These are phyloP conservation scores for Drosophila truncata DNA, from an alignment of 1,140 invertebrate genomes.

Conservation along the genomic window DNA sequence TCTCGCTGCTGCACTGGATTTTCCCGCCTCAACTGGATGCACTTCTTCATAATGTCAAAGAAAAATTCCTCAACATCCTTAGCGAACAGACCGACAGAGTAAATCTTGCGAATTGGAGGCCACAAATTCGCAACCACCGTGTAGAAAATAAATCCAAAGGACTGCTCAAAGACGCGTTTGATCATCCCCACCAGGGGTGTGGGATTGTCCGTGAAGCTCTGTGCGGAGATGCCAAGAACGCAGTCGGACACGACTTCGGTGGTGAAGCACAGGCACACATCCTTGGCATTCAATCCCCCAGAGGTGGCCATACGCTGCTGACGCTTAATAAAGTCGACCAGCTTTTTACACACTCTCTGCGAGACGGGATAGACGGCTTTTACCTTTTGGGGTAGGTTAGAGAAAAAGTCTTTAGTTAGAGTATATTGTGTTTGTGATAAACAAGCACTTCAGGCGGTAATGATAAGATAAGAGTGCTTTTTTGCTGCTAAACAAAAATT, in stretches of 20 bases:
- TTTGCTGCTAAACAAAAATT: not conserved
- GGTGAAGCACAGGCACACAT: constrained; percentile 81
- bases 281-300: constrained; percentile 48
- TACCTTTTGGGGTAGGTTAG: constrained; percentile 28
- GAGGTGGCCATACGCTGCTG: constrained; percentile 50
- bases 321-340: constrained; percentile 48
- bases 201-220: constrained; percentile 66
- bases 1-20: constrained; percentile 57
- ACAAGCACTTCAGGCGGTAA: too few species aligned
- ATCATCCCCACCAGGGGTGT: constrained; percentile 49
- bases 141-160: constrained; percentile 48
- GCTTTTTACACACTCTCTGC: constrained; percentile 42
- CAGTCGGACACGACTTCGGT: constrained; percentile 86
- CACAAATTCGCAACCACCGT: constrained; percentile 36
- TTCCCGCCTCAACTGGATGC: constrained; percentile 64
- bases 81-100: constrained; percentile 32
- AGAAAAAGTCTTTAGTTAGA: not conserved
- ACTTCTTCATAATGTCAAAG: constrained; percentile 57
- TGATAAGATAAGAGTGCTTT: constrained; percentile 1
- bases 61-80: constrained; percentile 71
- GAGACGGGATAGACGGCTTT: constrained; percentile 64
- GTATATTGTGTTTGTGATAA: too few species aligned
- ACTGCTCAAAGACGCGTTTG: constrained; percentile 54
- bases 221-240: constrained; percentile 85
- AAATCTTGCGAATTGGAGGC: constrained; percentile 55